Percentiles rank a stretch among this genome's conserved stretches.
Conservation (phyloP, 2,888 invertebrate species). For the Clanis bilineata region DNA sequence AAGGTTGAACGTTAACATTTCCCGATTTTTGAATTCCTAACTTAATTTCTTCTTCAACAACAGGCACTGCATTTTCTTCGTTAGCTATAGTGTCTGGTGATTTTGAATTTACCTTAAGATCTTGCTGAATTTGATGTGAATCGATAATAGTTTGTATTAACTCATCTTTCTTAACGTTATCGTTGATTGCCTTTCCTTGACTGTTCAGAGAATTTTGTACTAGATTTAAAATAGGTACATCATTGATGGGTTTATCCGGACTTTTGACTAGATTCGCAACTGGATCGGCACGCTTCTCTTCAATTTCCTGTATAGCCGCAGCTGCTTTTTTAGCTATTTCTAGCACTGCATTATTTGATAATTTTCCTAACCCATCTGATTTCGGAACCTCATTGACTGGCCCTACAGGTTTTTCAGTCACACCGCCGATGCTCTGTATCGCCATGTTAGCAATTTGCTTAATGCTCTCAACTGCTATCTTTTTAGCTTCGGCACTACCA, state of each 20-base stretch:
- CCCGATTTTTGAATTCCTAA: not conserved
- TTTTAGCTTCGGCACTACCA: slow-evolving; percentile 70
- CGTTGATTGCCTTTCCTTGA: not conserved
- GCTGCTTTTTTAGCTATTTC: slow-evolving; percentile 75
- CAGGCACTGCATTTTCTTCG: not conserved
- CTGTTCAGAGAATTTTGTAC: not conserved
- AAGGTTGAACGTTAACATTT: not conserved
- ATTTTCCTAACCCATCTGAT: slow-evolving; percentile 49
- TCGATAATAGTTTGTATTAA: not conserved
- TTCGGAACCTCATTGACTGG: slow-evolving; percentile 40
- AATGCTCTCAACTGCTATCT: slow-evolving; percentile 76
- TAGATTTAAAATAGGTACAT: not conserved
- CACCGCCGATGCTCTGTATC: slow-evolving; percentile 69
- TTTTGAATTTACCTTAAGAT: not conserved
- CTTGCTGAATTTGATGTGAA: not conserved
- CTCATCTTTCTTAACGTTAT: not conserved
- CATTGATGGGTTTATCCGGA: slow-evolving; percentile 11
- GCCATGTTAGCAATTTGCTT: slow-evolving; percentile 76
- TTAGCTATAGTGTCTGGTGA: not conserved
- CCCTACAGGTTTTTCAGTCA: slow-evolving; percentile 57
- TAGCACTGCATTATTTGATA: slow-evolving; percentile 66
- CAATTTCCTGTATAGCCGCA: slow-evolving; percentile 71
- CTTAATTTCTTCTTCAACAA: not conserved
- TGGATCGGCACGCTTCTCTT: slow-evolving; percentile 34
- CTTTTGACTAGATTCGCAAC: slow-evolving; percentile 23